Evolutionary conservation across 2,113 vertebrate genomes (phyloP).

Genomic region (Eidolon helvum): DNA sequence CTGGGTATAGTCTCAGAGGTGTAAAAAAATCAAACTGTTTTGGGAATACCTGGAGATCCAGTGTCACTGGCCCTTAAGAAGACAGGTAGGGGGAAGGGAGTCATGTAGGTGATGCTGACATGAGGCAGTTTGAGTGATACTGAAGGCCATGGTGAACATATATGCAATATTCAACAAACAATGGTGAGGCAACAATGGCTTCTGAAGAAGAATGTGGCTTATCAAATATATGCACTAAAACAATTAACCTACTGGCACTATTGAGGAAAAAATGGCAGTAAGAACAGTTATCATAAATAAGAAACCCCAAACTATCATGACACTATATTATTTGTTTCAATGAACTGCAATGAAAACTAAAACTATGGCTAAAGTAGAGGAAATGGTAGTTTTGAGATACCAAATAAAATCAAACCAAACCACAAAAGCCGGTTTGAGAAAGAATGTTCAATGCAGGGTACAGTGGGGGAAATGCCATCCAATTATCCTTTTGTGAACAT

Average conservation of each 20-base stretch:
- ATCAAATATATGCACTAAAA: not conserved
- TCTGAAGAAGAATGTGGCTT: not conserved
- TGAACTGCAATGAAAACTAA: not conserved
- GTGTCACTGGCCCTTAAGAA: not conserved
- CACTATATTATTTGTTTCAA: not conserved
- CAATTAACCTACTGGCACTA: not conserved
- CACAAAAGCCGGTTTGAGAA: not conserved
- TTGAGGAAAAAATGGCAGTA: not conserved
- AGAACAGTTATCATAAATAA: not conserved
- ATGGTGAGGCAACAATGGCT: not conserved
- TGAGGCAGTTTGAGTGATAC: rapidly evolving
- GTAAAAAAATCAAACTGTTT: not conserved
- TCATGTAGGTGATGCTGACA: not conserved
- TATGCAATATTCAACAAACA: not conserved
- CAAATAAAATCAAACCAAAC: not conserved
- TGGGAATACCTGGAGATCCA: not conserved
- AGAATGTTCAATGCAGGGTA: not conserved
- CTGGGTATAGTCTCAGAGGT: not conserved
- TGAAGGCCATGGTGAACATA: not conserved
- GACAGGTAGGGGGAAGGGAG: too few species aligned
- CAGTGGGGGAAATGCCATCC: not conserved
- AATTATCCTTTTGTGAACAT: not conserved
- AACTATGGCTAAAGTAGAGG: not conserved
- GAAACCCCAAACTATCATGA: not conserved
- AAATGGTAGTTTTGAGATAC: not conserved